Evolutionary conservation across 2,113 vertebrate genomes (phyloP).

Genomic region (Gymnocephalus cernua): DNA sequence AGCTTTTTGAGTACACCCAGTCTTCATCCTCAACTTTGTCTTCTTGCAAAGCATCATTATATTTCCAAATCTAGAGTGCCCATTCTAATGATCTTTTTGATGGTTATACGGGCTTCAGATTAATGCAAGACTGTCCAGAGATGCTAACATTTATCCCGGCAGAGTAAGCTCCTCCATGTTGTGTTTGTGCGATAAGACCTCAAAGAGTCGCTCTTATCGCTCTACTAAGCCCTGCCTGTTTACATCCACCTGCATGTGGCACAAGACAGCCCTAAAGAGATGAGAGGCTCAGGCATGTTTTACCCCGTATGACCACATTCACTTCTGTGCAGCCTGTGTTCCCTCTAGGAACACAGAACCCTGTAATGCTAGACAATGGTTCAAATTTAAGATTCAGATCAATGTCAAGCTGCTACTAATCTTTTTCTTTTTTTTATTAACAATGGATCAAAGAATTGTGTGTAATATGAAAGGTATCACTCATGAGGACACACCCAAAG

Average conservation of each 20-base stretch:
- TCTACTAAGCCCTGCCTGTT: slow-evolving; percentile 67
- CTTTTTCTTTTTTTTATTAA: not conserved
- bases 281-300: slow-evolving; percentile 81
- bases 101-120: slow-evolving; percentile 66
- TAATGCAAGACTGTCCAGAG: slow-evolving; percentile 62
- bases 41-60: slow-evolving; percentile 35
- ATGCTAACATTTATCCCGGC: slow-evolving; percentile 63
- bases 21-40: slow-evolving; percentile 7
- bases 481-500: not conserved
- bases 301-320: slow-evolving; percentile 70
- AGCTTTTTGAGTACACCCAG: slow-evolving; percentile 18
- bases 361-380: not conserved
- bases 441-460: not conserved
- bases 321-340: slow-evolving; percentile 35
- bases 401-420: not conserved
- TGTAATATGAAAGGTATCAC: not conserved
- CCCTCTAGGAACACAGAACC: slow-evolving; percentile 33
- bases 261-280: slow-evolving; percentile 56
- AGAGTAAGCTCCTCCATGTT: slow-evolving; percentile 68
- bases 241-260: slow-evolving; percentile 80
- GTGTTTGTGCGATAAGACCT: slow-evolving; percentile 79
- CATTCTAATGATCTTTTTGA: slow-evolving; percentile 80
- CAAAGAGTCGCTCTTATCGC: slow-evolving; percentile 78
- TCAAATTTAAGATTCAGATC: not conserved
- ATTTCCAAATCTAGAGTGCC: slow-evolving; percentile 67